A percentile compares a stretch with the other conserved stretches of the same genome.
These are phyloP conservation scores for Gadopsis bispinosus DNA, from an alignment of 2,797 vertebrate species.

Conservation along the genomic window DNA sequence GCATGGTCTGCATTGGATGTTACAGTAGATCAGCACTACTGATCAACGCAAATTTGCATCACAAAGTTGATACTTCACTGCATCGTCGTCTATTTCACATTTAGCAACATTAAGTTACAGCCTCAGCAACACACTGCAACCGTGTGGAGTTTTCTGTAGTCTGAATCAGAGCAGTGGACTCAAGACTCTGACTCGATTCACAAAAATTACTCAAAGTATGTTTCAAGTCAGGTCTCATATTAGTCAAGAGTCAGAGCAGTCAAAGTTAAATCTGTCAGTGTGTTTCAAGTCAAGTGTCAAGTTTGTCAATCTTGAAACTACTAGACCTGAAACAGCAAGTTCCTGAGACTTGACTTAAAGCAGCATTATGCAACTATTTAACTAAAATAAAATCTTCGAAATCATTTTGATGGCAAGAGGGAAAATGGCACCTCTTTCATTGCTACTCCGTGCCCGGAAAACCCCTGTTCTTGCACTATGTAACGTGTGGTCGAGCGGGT, in stretches of 20 bases:
- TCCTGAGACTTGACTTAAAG: not conserved
- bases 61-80: not conserved
- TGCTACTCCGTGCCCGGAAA: no score
- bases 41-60: conserved; percentile 3
- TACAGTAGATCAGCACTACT: conserved; percentile 1
- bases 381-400: no score
- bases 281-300: no score
- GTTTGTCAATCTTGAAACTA: not conserved
- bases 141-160: not conserved
- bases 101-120: not conserved
- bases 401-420: no score
- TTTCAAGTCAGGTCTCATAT: no score
- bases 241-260: no score
- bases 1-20: not conserved
- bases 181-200: not conserved
- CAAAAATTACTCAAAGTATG: not conserved
- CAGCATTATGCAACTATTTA: no score
- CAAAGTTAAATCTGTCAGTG: no score
- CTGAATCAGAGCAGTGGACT: not conserved
- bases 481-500: no score
- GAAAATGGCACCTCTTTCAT: no score
- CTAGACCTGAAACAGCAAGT: no score
- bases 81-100: not conserved
- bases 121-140: not conserved
- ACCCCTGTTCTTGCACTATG: no score